These are phyloP conservation scores for Urocolius indicus DNA, from an alignment of 2,113 vertebrate species.

Conservation along the genomic window DNA sequence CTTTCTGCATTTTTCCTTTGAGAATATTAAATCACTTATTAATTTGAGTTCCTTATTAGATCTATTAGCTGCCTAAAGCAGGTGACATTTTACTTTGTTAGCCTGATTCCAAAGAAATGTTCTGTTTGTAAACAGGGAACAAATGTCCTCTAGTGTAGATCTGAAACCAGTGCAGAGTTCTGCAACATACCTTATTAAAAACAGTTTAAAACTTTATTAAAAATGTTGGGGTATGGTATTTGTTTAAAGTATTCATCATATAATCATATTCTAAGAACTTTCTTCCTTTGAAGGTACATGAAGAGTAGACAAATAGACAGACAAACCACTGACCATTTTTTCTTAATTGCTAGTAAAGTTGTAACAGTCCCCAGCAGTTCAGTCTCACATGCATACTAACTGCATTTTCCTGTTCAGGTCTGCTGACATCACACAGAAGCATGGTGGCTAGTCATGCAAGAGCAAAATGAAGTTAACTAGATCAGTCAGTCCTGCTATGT, in stretches of 20 bases:
- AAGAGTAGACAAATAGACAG: not conserved
- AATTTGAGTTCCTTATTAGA: conserved; percentile 40
- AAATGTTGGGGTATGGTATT: not conserved
- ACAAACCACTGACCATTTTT: not conserved
- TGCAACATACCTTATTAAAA: not conserved
- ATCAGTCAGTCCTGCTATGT: not conserved
- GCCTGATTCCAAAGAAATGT: not conserved
- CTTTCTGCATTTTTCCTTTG: not conserved
- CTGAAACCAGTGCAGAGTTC: not conserved
- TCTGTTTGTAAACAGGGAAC: not conserved
- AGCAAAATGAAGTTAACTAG: not conserved
- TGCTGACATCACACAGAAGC: not conserved
- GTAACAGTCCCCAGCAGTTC: not conserved
- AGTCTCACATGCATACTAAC: fast-evolving
- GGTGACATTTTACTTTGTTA: not conserved
- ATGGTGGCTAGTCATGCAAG: not conserved
- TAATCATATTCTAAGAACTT: not conserved
- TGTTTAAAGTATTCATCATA: not conserved
- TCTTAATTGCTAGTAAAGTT: not conserved
- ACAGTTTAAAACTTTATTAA: not conserved
- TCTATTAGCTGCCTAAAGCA: not conserved
- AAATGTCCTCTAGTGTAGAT: not conserved
- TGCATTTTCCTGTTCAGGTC: not conserved
- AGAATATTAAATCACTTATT: conserved; percentile 7
- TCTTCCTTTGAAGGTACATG: not conserved